Evolutionary conservation across 1,140 invertebrate genomes (phyloP).

Genomic region (Parasteatoda tepidariorum): DNA sequence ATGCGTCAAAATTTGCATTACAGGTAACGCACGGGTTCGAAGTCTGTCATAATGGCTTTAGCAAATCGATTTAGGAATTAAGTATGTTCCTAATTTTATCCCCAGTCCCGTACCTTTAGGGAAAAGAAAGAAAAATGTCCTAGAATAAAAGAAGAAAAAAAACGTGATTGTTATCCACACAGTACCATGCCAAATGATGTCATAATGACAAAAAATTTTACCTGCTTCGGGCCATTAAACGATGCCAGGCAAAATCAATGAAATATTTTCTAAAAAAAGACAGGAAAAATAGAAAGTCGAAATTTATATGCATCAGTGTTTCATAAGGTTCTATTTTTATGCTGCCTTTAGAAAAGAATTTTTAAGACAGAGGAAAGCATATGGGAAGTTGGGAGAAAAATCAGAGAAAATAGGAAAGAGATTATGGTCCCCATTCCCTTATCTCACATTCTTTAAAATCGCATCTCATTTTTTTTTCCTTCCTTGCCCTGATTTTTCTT

Average conservation of each 20-base stretch:
- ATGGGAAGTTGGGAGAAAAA: slow-evolving; percentile 11
- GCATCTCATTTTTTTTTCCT: slow-evolving; percentile 29
- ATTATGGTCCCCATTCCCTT: slow-evolving; percentile 40
- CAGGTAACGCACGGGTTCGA: too few species aligned
- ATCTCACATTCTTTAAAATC: slow-evolving; percentile 36
- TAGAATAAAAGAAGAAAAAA: not conserved
- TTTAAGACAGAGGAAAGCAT: not conserved
- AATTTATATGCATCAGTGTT: slow-evolving; percentile 39
- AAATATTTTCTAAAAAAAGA: slow-evolving; percentile 16
- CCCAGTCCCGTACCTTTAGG: not conserved
- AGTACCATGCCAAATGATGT: slow-evolving; percentile 34
- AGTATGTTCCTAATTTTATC: slow-evolving; percentile 16
- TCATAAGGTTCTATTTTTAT: slow-evolving; percentile 49
- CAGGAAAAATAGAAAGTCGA: not conserved
- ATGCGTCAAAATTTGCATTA: too few species aligned
- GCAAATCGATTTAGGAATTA: slow-evolving; percentile 45
- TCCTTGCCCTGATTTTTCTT: not conserved
- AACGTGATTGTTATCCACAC: slow-evolving; percentile 7
- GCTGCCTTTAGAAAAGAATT: not conserved
- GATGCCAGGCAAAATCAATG: slow-evolving; percentile 35
- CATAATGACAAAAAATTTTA: slow-evolving; percentile 48
- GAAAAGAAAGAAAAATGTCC: not conserved
- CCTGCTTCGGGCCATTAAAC: slow-evolving; percentile 33
- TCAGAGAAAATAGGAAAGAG: slow-evolving; percentile 46
- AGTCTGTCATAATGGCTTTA: not conserved